Conservation (phyloP, 2,888 invertebrate genomes). For the Drosophila maculinotata region DNA sequence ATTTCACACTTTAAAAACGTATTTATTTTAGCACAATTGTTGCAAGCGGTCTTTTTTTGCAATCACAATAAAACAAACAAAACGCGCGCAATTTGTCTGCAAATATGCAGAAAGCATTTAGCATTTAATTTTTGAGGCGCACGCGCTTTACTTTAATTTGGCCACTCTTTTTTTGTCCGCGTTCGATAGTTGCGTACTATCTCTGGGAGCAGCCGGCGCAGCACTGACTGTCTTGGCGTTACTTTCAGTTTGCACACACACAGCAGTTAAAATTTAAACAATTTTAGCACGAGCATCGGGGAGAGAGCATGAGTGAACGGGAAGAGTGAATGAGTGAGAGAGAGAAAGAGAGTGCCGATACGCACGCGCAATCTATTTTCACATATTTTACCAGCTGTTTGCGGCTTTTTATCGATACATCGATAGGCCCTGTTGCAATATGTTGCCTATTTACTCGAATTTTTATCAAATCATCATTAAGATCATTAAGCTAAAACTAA, state of each 20-base stretch:
- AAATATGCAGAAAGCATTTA: slow-evolving; percentile 19
- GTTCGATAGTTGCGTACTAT: slow-evolving; percentile 5
- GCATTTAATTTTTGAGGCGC: slow-evolving; percentile 29
- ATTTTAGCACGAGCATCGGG: slow-evolving; percentile 6
- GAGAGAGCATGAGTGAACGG: no score
- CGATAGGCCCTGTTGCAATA: slow-evolving; percentile 15
- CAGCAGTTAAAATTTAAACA: slow-evolving; percentile 36
- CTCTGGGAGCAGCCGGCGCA: slow-evolving; percentile 57
- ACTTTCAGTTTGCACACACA: slow-evolving; percentile 18
- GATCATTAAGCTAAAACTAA: not conserved
- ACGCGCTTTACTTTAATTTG: slow-evolving; percentile 22
- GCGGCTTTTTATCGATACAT: slow-evolving; percentile 30
- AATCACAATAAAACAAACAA: slow-evolving; percentile 13
- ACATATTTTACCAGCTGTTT: slow-evolving; percentile 12
- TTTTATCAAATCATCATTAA: no score
- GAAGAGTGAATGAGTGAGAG: no score
- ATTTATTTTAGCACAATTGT: slow-evolving; percentile 14
- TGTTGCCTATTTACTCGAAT: no score
- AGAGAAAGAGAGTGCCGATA: slow-evolving; percentile 28
- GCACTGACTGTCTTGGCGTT: slow-evolving; percentile 27
- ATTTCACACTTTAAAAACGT: not conserved
- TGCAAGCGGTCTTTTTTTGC: slow-evolving; percentile 4
- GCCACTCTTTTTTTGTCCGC: not conserved
- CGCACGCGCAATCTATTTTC: slow-evolving; percentile 31
- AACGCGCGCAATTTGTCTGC: slow-evolving; percentile 26